Base-by-base conservation (phyloP, 1,140 invertebrate genomes). In the Hyposmocoma kahamanoa region DNA sequence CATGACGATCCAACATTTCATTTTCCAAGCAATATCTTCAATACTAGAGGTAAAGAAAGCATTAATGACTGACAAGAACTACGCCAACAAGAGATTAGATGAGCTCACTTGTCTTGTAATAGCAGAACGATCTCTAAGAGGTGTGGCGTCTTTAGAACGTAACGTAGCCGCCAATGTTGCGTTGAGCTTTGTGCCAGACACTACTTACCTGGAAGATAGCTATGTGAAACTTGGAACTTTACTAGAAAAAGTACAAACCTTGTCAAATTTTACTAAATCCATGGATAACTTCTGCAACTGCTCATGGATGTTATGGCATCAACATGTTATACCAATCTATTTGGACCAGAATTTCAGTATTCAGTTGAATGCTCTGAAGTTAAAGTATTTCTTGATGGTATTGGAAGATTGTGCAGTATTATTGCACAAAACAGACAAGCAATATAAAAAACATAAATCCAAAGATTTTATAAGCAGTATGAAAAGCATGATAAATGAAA, bases 281-380 rank as follows among this genome's bases (percentile, higher is more conserved):
- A 67, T 95, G 45, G 74, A 89, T 28, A 70, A 80, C 48, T 87
- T 91, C 17, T 93, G 91, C 69, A 89, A 95, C 72, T 92, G 92
- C 61, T 92, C 91, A 28, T 93, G 94, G 83, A 72, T 96, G n/a
- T 93, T 94, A 72, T 95, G 93, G 91, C 94, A 96, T 86, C 89
- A 92, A 66, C 90, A 92, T 52, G 87, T 96, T 41, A 84, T 95
- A 28, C 90, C 92, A 4, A 89, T 93, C 21, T 96, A 96, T 84
- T 90, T 96, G 66, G 87, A 91, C 56, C 89, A 92, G 64, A 72
- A 93, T 30, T 91, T 91, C 67, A 89, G 90, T 43, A 88, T 87
- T 55, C 88, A 91, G 51, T 76, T 88, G 28, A 89, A 93, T 83
- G 79, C 90, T 39, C 82, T 90, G 34, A 89, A 90, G 71, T 86